A percentile compares a stretch with the other conserved stretches of the same genome.
These are phyloP conservation scores for Mycalesis mineus DNA, from an alignment of 2,888 invertebrate species.

Conservation along the genomic window DNA sequence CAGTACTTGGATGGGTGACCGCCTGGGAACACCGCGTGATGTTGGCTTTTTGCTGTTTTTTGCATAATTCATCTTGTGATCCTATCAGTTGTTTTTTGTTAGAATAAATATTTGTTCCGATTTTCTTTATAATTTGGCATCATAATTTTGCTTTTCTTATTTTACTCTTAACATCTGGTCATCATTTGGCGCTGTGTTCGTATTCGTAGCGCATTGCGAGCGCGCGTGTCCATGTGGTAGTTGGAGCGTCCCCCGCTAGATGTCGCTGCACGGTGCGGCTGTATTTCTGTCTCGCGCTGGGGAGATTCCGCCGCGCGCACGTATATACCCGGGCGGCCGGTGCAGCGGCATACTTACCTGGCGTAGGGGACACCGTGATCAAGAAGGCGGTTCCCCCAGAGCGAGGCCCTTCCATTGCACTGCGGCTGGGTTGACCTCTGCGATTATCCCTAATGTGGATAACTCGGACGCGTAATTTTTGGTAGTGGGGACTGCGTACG, in stretches of 20 bases:
- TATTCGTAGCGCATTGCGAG: no score
- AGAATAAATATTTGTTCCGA: no score
- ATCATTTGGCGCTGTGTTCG: no score
- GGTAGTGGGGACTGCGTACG: slow-evolving; percentile 48
- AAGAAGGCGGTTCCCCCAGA: slow-evolving; percentile 50
- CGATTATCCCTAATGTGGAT: slow-evolving; percentile 52
- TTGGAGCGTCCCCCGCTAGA: neutral
- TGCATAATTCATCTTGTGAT: no score
- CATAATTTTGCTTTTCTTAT: no score
- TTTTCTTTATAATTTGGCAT: no score
- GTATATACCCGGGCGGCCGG: neutral
- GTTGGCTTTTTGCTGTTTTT: neutral
- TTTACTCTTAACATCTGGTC: no score
- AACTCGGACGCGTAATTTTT: slow-evolving; percentile 51
- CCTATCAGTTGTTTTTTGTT: no score
- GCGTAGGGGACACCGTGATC: slow-evolving; percentile 50
- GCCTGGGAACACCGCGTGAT: slow-evolving; percentile 46
- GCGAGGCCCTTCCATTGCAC: slow-evolving; percentile 49
- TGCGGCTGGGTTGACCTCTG: slow-evolving; percentile 50
- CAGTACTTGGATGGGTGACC: slow-evolving; percentile 49
- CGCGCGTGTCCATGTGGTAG: neutral
- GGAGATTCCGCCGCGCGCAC: slow-evolving; percentile 2
- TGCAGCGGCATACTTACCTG: slow-evolving; percentile 30
- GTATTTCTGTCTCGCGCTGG: slow-evolving; percentile 17
- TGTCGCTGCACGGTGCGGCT: neutral